Percentiles rank a stretch among this genome's conserved stretches.
phyloP scores from a whole-genome alignment of 2,113 vertebrate species.

The Mesoclemmys tuberculata region DNA sequence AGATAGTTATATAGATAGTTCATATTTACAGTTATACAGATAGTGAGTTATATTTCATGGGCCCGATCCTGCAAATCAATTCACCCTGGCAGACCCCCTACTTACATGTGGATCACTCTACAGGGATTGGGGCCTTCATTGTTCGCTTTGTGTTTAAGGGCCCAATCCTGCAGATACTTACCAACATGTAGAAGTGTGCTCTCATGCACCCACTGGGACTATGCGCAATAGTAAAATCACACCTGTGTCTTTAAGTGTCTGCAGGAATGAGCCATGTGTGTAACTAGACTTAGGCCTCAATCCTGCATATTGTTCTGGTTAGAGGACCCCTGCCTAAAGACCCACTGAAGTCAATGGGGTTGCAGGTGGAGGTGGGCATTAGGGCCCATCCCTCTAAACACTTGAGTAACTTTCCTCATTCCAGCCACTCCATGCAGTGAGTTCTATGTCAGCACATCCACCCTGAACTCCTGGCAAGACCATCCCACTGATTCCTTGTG shows the following conservation, averaged over 20 bases:
- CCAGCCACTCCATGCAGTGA: not conserved
- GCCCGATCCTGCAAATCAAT: not conserved
- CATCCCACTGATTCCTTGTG: fast-evolving
- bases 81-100: not conserved
- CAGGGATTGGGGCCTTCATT: not conserved
- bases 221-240: not conserved
- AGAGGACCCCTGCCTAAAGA: not conserved
- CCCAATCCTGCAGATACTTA: not conserved
- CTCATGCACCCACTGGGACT: not conserved
- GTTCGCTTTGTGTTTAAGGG: not conserved
- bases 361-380: not conserved
- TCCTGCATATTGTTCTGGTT: not conserved
- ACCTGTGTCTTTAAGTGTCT: not conserved
- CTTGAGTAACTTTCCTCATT: not conserved
- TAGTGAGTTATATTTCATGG: not conserved
- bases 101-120: not conserved
- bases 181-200: not conserved
- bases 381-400: not conserved
- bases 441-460: conserved; percentile 30
- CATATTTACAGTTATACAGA: not conserved
- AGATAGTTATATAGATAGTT: too few relatives aligned
- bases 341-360: not conserved
- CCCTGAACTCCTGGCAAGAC: conserved; percentile 16
- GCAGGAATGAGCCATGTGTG: not conserved
- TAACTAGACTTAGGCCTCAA: not conserved